Conservation (phyloP, 2,888 invertebrate species). For the Keiferia lycopersicella region DNA sequence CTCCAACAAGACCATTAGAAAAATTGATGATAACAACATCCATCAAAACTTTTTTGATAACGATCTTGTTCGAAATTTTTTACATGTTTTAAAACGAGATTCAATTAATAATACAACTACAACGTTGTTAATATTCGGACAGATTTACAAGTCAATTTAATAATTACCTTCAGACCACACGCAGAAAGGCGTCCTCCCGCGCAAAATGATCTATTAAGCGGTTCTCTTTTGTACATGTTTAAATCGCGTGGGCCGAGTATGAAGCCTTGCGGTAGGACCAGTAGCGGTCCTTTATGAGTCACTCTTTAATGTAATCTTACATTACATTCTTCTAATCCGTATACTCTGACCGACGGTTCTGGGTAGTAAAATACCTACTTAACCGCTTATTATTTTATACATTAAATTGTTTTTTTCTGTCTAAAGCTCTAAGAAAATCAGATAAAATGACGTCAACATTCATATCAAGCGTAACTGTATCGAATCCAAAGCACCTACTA, state of each 20-base stretch:
- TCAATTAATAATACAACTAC: constrained; percentile 23
- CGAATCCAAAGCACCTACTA: background rate
- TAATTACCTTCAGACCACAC: constrained; percentile 42
- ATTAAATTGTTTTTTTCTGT: too few relatives aligned
- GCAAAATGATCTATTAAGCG: constrained; percentile 40
- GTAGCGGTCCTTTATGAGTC: constrained; percentile 43
- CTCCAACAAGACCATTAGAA: background rate
- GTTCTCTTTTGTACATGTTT: constrained; percentile 31
- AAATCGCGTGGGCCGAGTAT: constrained; percentile 42
- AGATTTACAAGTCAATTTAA: constrained; percentile 33
- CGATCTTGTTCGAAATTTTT: constrained; percentile 8
- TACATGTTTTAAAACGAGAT: background rate
- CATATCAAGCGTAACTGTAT: background rate
- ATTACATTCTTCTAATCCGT: background rate
- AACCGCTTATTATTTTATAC: too few relatives aligned
- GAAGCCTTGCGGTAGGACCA: constrained; percentile 40
- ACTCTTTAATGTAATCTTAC: constrained; percentile 22
- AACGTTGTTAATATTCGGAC: constrained; percentile 26
- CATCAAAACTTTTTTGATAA: constrained; percentile 17
- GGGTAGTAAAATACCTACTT: too few relatives aligned
- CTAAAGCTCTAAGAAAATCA: background rate
- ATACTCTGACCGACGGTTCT: background rate
- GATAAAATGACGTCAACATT: background rate
- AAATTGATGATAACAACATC: background rate
- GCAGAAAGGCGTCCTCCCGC: constrained; percentile 44